A percentile compares a stretch with the other conserved stretches of the same genome.
phyloP scores from a whole-genome alignment of 2,113 vertebrate genomes.

The Cephalopholis sonnerati region DNA sequence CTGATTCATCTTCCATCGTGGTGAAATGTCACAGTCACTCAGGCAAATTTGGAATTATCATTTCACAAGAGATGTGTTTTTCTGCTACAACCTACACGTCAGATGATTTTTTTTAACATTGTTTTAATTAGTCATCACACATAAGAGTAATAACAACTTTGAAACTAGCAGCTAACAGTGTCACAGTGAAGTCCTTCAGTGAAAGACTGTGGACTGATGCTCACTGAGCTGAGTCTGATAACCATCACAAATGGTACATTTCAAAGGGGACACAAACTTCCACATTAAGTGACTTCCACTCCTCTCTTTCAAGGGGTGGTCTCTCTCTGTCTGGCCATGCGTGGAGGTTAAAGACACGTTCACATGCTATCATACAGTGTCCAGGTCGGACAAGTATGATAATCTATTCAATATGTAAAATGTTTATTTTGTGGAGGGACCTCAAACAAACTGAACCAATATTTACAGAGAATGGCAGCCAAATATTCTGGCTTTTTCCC shows the following conservation, averaged over 20 bases:
- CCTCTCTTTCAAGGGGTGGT: conserved; percentile 76
- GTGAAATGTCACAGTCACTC: not conserved
- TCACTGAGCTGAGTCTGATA: conserved; percentile 76
- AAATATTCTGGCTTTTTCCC: conserved; percentile 80
- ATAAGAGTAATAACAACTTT: not conserved
- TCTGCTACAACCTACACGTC: not conserved
- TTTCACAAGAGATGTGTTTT: not conserved
- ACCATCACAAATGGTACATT: conserved; percentile 77
- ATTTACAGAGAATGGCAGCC: conserved; percentile 82
- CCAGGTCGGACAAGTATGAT: conserved; percentile 81
- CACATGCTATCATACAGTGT: conserved; percentile 84
- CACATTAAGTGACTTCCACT: conserved; percentile 68
- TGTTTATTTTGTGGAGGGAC: conserved; percentile 82
- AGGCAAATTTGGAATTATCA: not conserved
- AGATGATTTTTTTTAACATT: no score
- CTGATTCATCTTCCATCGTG: conserved; percentile 14
- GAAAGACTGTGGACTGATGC: conserved; percentile 58
- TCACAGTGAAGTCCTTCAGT: conserved; percentile 56
- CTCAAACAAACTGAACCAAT: conserved; percentile 85
- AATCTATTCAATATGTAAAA: conserved; percentile 85
- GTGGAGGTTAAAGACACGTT: conserved; percentile 77
- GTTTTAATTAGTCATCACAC: no score
- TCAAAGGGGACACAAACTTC: conserved; percentile 80
- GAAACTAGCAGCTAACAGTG: conserved; percentile 4
- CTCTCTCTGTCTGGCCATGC: conserved; percentile 59